Conservation (phyloP, 2,797 vertebrate species). For the Morus bassanus region DNA sequence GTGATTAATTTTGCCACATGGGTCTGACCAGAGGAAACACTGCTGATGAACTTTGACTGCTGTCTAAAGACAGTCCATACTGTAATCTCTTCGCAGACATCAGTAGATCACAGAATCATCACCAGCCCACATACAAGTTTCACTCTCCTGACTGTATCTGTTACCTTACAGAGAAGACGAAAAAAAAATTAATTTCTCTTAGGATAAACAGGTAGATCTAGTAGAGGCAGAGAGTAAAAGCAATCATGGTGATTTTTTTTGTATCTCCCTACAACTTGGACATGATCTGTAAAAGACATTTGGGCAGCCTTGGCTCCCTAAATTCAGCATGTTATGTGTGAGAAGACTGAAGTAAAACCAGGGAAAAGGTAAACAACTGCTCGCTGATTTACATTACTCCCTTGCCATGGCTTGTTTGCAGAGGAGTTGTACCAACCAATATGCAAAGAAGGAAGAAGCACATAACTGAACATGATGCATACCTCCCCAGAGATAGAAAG, state of each 20-base stretch:
- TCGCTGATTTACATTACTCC: background rate
- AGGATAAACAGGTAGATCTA: background rate
- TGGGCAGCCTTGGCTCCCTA: background rate
- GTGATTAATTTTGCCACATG: background rate
- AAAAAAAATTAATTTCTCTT: background rate
- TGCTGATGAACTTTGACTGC: background rate
- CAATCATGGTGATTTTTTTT: background rate
- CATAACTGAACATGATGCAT: background rate
- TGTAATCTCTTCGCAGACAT: background rate
- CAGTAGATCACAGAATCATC: background rate
- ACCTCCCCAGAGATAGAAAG: background rate
- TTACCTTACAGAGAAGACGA: background rate
- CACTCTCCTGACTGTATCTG: background rate
- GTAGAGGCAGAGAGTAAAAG: background rate
- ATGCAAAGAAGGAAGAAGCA: background rate
- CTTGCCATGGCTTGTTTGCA: background rate
- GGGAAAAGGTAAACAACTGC: background rate
- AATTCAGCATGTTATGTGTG: background rate
- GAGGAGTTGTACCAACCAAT: background rate
- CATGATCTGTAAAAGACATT: background rate
- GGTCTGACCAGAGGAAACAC: background rate
- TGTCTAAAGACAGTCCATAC: background rate
- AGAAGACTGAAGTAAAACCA: background rate
- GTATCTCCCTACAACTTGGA: background rate
- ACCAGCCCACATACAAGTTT: background rate